A percentile compares a stretch with the other conserved stretches of the same genome.
Conservation (phyloP, 2,888 invertebrate species). For the Nemurella pictetii region DNA sequence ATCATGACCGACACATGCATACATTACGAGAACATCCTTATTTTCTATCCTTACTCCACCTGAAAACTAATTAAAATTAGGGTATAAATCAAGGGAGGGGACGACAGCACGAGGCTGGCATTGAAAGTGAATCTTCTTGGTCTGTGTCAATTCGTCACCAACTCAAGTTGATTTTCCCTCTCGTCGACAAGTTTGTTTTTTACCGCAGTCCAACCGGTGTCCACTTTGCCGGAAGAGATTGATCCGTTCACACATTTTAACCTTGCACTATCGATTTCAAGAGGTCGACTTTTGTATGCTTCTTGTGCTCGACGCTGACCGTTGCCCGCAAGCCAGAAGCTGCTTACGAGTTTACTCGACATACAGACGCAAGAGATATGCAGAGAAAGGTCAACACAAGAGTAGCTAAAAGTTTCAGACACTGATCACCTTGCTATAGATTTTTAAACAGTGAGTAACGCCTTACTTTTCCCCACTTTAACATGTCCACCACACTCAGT, state of each 20-base stretch:
- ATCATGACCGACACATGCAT: background rate
- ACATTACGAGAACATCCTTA: background rate
- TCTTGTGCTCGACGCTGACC: background rate
- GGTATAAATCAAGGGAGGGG: background rate
- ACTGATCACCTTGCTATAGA: background rate
- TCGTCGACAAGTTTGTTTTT: background rate
- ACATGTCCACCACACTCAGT: background rate
- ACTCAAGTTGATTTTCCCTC: background rate
- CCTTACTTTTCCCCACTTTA: background rate
- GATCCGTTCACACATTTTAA: background rate
- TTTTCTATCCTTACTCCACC: background rate
- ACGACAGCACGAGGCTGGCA: too few relatives aligned
- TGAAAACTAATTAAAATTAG: background rate
- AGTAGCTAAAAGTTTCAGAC: background rate
- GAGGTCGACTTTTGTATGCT: background rate
- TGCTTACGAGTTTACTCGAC: background rate
- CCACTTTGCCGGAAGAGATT: background rate
- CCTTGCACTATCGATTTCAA: constrained; percentile 8
- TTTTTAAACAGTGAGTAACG: background rate
- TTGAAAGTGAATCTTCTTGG: background rate
- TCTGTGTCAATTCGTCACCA: background rate
- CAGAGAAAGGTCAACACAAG: background rate
- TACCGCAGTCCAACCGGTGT: background rate
- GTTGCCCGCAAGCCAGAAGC: background rate
- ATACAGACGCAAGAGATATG: background rate